A percentile compares a stretch with the other conserved stretches of the same genome.
Evolutionary conservation across 23 tunicate genomes (phyloP).

Genomic region (Pegea sp.): DNA sequence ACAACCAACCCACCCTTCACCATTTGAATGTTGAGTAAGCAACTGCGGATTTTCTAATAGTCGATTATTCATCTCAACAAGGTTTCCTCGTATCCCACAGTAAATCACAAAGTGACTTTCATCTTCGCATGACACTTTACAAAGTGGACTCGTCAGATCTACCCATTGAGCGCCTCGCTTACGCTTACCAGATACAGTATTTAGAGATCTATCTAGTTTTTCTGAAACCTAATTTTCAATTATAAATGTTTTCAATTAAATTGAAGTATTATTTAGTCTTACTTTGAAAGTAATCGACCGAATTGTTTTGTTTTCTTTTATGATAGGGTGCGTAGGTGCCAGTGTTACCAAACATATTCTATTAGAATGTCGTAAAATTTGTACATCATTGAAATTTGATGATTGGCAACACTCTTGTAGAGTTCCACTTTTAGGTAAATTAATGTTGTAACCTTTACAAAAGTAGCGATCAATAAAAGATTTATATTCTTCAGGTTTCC

Average conservation of each 20-base stretch:
- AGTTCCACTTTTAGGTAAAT: slow-evolving; percentile 23
- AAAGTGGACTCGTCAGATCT: slow-evolving; percentile 34
- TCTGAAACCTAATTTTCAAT: slow-evolving; percentile 27
- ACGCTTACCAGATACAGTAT: slow-evolving; percentile 64
- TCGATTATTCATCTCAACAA: slow-evolving; percentile 49
- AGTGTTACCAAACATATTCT: slow-evolving; percentile 47
- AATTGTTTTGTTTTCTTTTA: slow-evolving; percentile 1
- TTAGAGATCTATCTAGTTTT: slow-evolving; percentile 33
- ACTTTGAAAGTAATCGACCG: slow-evolving; percentile 13
- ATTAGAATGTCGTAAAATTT: slow-evolving; percentile 60
- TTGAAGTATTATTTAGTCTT: slow-evolving; percentile 3
- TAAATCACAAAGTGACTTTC: slow-evolving; percentile 17
- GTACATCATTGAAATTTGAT: slow-evolving; percentile 31
- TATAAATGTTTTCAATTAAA: not conserved
- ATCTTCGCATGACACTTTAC: slow-evolving; percentile 35
- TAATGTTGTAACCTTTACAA: slow-evolving; percentile 32
- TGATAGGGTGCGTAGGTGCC: slow-evolving; percentile 57
- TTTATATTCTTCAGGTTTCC: slow-evolving; percentile 4
- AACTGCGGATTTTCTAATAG: slow-evolving; percentile 14
- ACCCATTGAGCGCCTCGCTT: slow-evolving; percentile 93
- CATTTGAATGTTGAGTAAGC: slow-evolving; percentile 6
- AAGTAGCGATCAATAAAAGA: slow-evolving; percentile 57
- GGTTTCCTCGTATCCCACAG: slow-evolving; percentile 51
- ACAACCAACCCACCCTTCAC: no score
- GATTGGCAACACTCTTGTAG: not conserved